Conservation (phyloP, 1,140 invertebrate species). For the Drosophila melanogaster region DNA sequence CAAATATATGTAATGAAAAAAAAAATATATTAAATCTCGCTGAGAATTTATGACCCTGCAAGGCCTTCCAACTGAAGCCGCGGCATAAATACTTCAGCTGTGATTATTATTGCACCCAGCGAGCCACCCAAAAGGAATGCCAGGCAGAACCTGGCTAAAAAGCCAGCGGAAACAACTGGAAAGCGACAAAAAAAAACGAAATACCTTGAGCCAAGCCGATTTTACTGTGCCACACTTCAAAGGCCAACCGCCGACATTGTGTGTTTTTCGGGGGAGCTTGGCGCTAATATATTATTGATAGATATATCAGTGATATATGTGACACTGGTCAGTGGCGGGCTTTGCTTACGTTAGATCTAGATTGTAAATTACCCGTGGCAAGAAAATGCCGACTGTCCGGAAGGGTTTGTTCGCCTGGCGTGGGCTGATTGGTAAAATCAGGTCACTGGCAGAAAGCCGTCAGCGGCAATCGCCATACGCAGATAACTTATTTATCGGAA, state of each 20-base stretch:
- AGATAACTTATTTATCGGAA: conserved; percentile 9
- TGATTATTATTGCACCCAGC: conserved; percentile 56
- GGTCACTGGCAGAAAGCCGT: conserved; percentile 12
- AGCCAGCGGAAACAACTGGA: conserved; percentile 35
- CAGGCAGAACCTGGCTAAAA: not conserved
- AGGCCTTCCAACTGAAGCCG: conserved; percentile 53
- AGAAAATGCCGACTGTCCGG: conserved; percentile 28
- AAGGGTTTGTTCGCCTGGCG: conserved; percentile 18
- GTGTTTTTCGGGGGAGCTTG: conserved; percentile 25
- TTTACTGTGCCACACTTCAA: conserved; percentile 35
- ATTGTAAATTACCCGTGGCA: conserved; percentile 44
- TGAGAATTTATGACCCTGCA: conserved; percentile 59
- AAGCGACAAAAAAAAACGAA: conserved; percentile 35
- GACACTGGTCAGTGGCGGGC: conserved; percentile 43
- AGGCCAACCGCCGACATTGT: conserved; percentile 19
- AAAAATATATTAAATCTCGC: conserved; percentile 43
- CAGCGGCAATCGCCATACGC: not conserved
- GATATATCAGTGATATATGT: conserved; percentile 61
- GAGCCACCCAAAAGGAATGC: conserved; percentile 21
- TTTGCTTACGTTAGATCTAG: conserved; percentile 20
- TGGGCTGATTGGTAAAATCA: conserved; percentile 27
- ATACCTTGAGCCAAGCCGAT: conserved; percentile 43
- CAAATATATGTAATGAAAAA: conserved; percentile 10
- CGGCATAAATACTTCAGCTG: conserved; percentile 69
- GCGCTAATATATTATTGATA: conserved; percentile 62